Evolutionary conservation across 2,797 vertebrate genomes (phyloP).

Genomic region (Notamacropus eugenii): DNA sequence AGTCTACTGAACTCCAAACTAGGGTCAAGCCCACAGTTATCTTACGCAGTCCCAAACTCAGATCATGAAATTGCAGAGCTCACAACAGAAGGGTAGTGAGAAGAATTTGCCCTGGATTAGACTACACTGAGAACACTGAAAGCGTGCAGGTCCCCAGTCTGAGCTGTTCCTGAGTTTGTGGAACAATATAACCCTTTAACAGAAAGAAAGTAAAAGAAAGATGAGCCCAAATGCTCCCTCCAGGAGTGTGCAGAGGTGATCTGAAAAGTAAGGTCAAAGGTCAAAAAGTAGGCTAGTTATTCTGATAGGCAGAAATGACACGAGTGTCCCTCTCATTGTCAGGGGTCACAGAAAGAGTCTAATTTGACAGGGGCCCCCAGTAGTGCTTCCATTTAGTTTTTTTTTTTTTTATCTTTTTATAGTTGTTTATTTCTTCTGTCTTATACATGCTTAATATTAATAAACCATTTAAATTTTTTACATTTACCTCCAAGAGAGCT

Average conservation of each 20-base stretch:
- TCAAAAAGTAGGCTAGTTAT: not conserved
- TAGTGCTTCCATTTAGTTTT: not conserved
- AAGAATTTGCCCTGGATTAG: no score
- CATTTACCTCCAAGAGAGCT: conserved; percentile 39
- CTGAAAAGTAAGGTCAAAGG: not conserved
- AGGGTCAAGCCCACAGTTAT: no score
- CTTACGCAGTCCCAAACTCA: no score
- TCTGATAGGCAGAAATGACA: not conserved
- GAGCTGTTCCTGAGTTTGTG: no score
- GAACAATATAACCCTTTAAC: no score
- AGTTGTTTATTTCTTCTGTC: conserved; percentile 59
- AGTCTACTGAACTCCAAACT: no score
- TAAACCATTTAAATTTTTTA: conserved; percentile 64
- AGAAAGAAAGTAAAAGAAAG: not conserved
- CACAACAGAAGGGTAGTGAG: no score
- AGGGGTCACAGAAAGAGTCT: not conserved
- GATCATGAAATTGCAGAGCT: no score
- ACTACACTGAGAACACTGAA: no score
- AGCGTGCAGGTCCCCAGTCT: no score
- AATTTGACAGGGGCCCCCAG: not conserved
- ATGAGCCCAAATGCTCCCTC: not conserved
- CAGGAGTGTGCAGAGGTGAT: not conserved
- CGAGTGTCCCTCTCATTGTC: not conserved
- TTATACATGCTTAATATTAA: conserved; percentile 58
- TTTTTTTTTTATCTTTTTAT: conserved; percentile 53